These are phyloP conservation scores for Apomyelois bistriatella DNA, from an alignment of 2,888 invertebrate genomes.

Conservation along the genomic window DNA sequence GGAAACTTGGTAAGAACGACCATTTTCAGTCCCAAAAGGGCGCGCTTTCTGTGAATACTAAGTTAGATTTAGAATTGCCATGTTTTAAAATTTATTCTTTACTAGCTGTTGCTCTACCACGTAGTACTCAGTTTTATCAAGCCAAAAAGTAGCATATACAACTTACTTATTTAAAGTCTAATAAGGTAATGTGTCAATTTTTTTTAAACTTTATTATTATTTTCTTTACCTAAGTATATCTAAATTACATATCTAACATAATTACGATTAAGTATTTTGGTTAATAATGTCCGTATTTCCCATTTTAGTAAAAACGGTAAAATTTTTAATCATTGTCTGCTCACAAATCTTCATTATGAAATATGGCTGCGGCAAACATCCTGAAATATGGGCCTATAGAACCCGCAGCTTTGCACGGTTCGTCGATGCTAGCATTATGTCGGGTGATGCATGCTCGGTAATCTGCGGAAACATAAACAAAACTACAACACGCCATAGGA, in stretches of 20 bases:
- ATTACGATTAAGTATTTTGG: too few relatives aligned
- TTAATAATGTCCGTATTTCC: too few relatives aligned
- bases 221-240: too few relatives aligned
- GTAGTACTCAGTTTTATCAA: too few relatives aligned
- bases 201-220: too few relatives aligned
- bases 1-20: constrained; percentile 21
- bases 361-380: not conserved
- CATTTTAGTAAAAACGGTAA: not conserved
- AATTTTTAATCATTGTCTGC: not conserved
- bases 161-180: too few relatives aligned
- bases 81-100: constrained; percentile 20
- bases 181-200: too few relatives aligned
- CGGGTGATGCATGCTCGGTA: constrained; percentile 16
- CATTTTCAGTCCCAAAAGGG: constrained; percentile 22
- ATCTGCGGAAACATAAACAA: constrained; percentile 15
- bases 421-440: constrained; percentile 14
- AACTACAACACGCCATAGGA: not conserved
- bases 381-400: not conserved
- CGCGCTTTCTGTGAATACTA: constrained; percentile 23
- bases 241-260: too few relatives aligned
- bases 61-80: constrained; percentile 21
- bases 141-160: too few relatives aligned
- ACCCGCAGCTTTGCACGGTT: not conserved
- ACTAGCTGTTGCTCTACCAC: too few relatives aligned
- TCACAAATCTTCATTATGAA: not conserved